These are phyloP conservation scores for Tauraco erythrolophus DNA, from an alignment of 2,113 vertebrate species.

Conservation along the genomic window DNA sequence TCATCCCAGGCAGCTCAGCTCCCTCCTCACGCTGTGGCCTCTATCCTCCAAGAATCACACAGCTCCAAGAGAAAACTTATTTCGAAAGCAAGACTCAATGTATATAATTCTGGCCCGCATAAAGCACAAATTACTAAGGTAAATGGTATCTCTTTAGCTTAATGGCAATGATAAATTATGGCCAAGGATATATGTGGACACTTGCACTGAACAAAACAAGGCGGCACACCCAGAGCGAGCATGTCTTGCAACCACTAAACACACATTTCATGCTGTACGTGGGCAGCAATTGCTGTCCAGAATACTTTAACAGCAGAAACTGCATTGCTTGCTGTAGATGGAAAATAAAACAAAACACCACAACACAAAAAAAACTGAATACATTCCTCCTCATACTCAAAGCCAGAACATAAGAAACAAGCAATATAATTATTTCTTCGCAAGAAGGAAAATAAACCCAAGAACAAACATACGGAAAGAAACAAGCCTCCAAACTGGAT, in stretches of 20 bases:
- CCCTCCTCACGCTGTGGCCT: not conserved
- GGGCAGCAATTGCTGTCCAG: slow-evolving; percentile 20
- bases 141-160: not conserved
- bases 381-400: not conserved
- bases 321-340: not conserved
- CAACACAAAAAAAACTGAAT: not conserved
- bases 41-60: not conserved
- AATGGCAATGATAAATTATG: not conserved
- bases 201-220: not conserved
- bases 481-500: not conserved
- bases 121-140: not conserved
- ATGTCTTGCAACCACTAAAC: slow-evolving; percentile 27
- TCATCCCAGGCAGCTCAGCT: not conserved
- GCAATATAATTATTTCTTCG: not conserved
- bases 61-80: not conserved
- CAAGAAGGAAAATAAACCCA: slow-evolving; percentile 12
- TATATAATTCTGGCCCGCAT: not conserved
- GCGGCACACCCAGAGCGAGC: not conserved
- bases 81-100: not conserved
- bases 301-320: not conserved
- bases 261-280: slow-evolving; percentile 4
- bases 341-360: not conserved
- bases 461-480: not conserved
- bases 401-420: slow-evolving; percentile 11
- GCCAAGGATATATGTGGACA: not conserved